Evolutionary conservation across 2,888 invertebrate species (phyloP), one percentile per base, ranked within the genome.

Genomic region (Pardosa pseudoannulata): DNA sequence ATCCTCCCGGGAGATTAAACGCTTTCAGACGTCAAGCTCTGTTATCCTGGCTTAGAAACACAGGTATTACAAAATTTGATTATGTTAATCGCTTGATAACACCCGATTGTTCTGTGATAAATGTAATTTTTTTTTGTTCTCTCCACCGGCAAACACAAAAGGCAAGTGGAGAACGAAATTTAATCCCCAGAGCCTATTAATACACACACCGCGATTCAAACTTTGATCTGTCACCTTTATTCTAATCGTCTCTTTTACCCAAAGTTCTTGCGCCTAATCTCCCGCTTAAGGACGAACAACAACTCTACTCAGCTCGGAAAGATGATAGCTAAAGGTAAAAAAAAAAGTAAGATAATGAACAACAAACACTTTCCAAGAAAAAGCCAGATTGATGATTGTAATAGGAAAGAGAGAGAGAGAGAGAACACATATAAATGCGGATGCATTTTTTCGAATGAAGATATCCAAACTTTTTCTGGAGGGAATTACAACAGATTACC

Each of bases 1-100:
- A 23, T 6, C n/a, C 23, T 56, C 23, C 23, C 56, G 23, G n/a
- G 23, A 16, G 56, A 56, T 56, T 56, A 56, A 56, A 56, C 23
- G 23, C 56, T 56, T 56, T 56, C 5, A 23, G 3, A 19, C 23
- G 56, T 16, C 56, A 56, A n/a, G 23, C 56, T 23, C 5, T 56
- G 56, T 56, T 56, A 56, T 56, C 56, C 56, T 19, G n/a, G 56
- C 23, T 23, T 56, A 23, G 56, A 56, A 56, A 56, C n/a, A 36
- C 56, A 16, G 5, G 23, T 23, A 11, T 56, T 56, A 56, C 56
- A 56, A 56, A 5, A 23, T 23, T 56, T 56, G 56, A 56, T 56
- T 56, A 56, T 56, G 56, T 56, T 56, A 56, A 56, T 56, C n/a
- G 5, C 56, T 56, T 56, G 56, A 56, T 56, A n/a, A 11, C 56